These are phyloP conservation scores for Drosophila mimica DNA, from an alignment of 2,888 invertebrate genomes.

Conservation along the genomic window DNA sequence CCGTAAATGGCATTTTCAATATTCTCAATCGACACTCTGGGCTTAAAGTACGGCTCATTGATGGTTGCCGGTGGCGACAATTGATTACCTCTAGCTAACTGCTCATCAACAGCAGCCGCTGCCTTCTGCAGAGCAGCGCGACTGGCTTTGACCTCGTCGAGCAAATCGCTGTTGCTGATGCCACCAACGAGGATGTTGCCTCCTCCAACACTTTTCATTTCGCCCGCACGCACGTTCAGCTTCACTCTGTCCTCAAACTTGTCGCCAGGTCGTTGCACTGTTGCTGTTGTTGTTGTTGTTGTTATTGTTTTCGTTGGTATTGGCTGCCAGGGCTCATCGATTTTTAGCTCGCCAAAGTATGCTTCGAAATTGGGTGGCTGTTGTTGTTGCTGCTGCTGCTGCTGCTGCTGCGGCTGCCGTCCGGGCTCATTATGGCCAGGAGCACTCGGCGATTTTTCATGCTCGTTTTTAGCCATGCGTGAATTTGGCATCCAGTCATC, in stretches of 20 bases:
- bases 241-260: slow-evolving; percentile 54
- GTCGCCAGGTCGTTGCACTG: slow-evolving; percentile 22
- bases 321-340: slow-evolving; percentile 70
- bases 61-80: slow-evolving; percentile 63
- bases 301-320: slow-evolving; percentile 22
- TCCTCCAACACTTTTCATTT: slow-evolving; percentile 12
- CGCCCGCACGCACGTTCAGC: slow-evolving; percentile 52
- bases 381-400: slow-evolving; percentile 35
- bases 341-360: slow-evolving; percentile 72
- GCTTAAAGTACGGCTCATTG: slow-evolving; percentile 46
- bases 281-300: slow-evolving; percentile 11
- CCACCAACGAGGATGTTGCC: slow-evolving; percentile 37
- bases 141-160: slow-evolving; percentile 77
- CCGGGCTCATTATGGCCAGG: slow-evolving; percentile 68
- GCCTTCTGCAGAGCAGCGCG: slow-evolving; percentile 69
- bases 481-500: slow-evolving; percentile 67
- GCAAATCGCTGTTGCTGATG: slow-evolving; percentile 68
- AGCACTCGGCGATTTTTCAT: slow-evolving; percentile 77
- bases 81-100: slow-evolving; percentile 77
- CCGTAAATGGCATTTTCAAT: slow-evolving; percentile 85
- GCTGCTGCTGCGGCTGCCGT: slow-evolving; percentile 45
- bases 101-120: slow-evolving; percentile 81
- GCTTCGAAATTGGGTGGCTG: slow-evolving; percentile 59
- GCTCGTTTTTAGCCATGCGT: slow-evolving; percentile 76
- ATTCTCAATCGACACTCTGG: slow-evolving; percentile 83